Percentiles rank a stretch among this genome's conserved stretches.
Conservation (phyloP, 2,888 invertebrate genomes). For the Vesta saturnalis region DNA sequence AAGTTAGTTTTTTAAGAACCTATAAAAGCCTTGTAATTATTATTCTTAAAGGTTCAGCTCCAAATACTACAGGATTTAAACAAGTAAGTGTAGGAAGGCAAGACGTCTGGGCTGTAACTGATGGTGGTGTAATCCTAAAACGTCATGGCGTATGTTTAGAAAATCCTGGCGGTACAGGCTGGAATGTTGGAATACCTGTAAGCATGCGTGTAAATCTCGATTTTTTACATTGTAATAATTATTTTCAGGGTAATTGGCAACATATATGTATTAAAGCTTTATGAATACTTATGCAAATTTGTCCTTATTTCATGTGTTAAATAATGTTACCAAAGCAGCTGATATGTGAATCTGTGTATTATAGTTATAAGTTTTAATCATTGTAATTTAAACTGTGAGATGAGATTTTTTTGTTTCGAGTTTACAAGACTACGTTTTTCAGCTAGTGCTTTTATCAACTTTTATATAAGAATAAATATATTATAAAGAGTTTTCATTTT, state of each 20-base stretch:
- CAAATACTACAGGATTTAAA: slow-evolving; percentile 68
- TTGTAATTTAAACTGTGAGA: not conserved
- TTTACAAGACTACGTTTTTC: no score
- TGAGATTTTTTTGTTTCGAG: no score
- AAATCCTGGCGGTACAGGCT: slow-evolving; percentile 80
- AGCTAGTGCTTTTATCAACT: not conserved
- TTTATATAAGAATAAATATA: not conserved
- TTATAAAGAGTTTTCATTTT: no score
- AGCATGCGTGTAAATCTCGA: not conserved
- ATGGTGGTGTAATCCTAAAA: slow-evolving; percentile 74
- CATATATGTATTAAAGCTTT: slow-evolving; percentile 58
- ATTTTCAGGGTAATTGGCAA: slow-evolving; percentile 67
- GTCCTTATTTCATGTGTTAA: not conserved
- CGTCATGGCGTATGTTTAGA: slow-evolving; percentile 78
- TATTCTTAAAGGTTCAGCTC: slow-evolving; percentile 58
- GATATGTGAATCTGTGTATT: no score
- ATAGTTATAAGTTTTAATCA: not conserved
- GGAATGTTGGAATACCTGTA: slow-evolving; percentile 77
- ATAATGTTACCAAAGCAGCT: slow-evolving; percentile 2
- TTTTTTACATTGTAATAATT: not conserved
- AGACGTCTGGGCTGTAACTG: slow-evolving; percentile 82
- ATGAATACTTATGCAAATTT: not conserved
- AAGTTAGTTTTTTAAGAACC: slow-evolving; percentile 47
- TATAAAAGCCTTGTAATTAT: not conserved
- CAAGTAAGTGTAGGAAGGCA: slow-evolving; percentile 74